phyloP scores from a whole-genome alignment of 37 sponge, comb jelly and placozoan genomes.

The Beroe forskalii region DNA sequence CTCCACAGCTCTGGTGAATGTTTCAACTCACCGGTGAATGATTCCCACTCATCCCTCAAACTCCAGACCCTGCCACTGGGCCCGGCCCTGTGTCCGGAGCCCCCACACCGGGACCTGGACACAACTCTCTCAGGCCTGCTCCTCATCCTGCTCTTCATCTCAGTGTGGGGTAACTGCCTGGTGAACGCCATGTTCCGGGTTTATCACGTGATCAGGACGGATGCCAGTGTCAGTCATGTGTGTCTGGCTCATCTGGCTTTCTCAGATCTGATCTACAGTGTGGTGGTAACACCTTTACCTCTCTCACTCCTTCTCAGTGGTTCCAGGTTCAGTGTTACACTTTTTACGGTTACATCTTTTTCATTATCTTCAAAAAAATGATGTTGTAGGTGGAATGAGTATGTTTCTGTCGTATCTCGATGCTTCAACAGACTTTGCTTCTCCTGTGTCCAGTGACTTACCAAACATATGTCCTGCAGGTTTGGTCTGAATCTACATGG shows the following conservation, averaged over 20 bases:
- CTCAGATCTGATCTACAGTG: conserved; percentile 32
- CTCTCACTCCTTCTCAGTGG: not conserved
- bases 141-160: not conserved
- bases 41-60: too few relatives aligned
- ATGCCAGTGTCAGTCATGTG: conserved; percentile 16
- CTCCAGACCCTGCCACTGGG: not conserved
- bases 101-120: not conserved
- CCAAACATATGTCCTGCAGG: too few relatives aligned
- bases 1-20: not conserved
- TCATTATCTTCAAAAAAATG: too few relatives aligned
- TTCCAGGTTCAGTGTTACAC: too few relatives aligned
- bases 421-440: too few relatives aligned
- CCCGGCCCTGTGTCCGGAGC: not conserved
- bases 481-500: not conserved
- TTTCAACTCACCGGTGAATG: not conserved
- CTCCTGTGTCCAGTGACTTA: too few relatives aligned
- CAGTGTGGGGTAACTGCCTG: not conserved
- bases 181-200: conserved; percentile 45
- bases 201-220: not conserved
- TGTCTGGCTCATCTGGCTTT: conserved; percentile 20
- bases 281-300: not conserved
- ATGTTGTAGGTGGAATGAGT: too few relatives aligned
- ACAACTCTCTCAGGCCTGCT: not conserved
- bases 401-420: too few relatives aligned
- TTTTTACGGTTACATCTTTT: too few relatives aligned